Base-by-base conservation (phyloP, 2,113 vertebrate species). In the Myrmecophaga tridactyla region DNA sequence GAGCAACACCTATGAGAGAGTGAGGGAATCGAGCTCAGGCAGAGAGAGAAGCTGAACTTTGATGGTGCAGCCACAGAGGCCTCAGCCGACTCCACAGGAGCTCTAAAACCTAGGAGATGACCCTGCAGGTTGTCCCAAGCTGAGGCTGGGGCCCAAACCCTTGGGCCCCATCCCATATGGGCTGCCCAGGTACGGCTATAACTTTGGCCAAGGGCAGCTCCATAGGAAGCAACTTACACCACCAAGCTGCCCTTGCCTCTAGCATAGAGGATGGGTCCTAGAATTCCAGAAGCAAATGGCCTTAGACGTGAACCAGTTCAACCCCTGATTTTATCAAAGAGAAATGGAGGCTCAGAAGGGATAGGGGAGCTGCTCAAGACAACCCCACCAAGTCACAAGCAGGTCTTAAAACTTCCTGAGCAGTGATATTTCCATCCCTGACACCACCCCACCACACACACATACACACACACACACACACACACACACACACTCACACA, bases 351-450 rank as follows among this genome's bases (percentile, higher is more conserved):
- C 20, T 11, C 70, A 13, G 2, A 43, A 8, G 20, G 31, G 23
- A 10, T 0, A 56, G 87, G n/a, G 10, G 46, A 27, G 46, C 10
- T 15, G 1, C 11, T 46, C 9, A 11, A 18, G 51, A 17, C 58
- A 43, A 14, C 10, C 7, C 70, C 36, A 0, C 4, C 51, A 77
- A 36, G 21, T 18, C 41, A 75, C 14, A 76, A 41, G 29, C 80
- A 25, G 23, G 46, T 6, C 82, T 46, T 82, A 27, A 17, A 34
- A 48, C 9, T 36, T 34, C 67, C 58, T 41, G 20, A 31, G 17
- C 69, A 13, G 25, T 31, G 20, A 25, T 11, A 23, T 39, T 21
- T 63, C 90, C 25, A 46, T 2, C 1, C 6, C 0, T 2, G 12
- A 29, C 14, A 2, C 2, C 6, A 17, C 13, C 73, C 8, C 14